Evolutionary conservation across 2,888 invertebrate genomes (phyloP).

Genomic region (Brachyopa scutellaris): DNA sequence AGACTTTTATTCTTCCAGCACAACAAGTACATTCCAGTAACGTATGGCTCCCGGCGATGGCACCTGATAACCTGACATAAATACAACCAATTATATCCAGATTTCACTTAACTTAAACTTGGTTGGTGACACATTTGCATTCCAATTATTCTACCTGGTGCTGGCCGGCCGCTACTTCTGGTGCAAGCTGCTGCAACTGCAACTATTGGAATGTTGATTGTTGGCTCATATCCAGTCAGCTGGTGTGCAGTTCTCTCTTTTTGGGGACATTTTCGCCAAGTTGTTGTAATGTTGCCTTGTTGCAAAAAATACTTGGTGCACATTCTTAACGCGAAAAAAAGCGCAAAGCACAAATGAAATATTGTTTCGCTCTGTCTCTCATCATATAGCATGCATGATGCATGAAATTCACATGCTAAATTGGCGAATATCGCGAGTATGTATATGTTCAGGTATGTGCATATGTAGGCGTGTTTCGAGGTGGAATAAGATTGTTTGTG

Average conservation of each 20-base stretch:
- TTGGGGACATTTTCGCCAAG: constrained; percentile 20
- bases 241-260: constrained; percentile 7
- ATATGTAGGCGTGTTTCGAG: constrained; percentile 35
- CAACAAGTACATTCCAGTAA: no score
- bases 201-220: constrained; percentile 6
- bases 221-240: constrained; percentile 4
- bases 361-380: constrained; percentile 71
- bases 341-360: constrained; percentile 61
- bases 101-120: constrained; percentile 6
- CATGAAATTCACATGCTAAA: constrained; percentile 66
- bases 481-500: constrained; percentile 41
- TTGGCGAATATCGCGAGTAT: constrained; percentile 51
- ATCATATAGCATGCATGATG: constrained; percentile 58
- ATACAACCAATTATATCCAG: background rate
- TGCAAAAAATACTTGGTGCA: constrained; percentile 22
- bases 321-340: constrained; percentile 33
- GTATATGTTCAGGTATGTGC: constrained; percentile 5
- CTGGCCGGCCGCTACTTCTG: no score
- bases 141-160: constrained; percentile 22
- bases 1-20: no score
- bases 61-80: constrained; percentile 4
- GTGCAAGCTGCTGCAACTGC: background rate
- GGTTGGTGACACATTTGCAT: constrained; percentile 19
- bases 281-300: constrained; percentile 1
- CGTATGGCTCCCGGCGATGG: no score